Conservation (phyloP, 2,797 vertebrate genomes). For the Bradypodion ventrale region DNA sequence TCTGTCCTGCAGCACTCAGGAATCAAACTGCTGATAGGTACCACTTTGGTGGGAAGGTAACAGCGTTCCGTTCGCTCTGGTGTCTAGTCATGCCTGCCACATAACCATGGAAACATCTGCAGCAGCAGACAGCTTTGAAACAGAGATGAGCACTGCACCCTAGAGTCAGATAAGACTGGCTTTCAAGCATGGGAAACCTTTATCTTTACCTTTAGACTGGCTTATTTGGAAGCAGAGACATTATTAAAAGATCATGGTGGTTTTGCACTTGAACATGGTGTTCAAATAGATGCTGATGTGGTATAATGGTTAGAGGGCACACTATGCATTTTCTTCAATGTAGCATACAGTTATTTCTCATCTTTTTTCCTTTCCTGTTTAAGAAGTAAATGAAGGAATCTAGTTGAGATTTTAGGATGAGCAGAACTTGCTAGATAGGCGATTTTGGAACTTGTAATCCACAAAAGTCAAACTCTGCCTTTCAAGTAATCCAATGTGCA, state of each 20-base stretch:
- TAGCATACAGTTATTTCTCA: too few species aligned
- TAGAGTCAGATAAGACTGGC: too few species aligned
- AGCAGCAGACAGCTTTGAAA: too few species aligned
- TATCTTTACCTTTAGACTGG: too few species aligned
- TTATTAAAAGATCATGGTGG: slow-evolving; percentile 11
- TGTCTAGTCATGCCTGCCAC: too few species aligned
- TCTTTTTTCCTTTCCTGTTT: background rate
- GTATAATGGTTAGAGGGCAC: background rate
- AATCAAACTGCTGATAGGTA: too few species aligned
- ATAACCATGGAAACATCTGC: too few species aligned
- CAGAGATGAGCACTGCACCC: too few species aligned
- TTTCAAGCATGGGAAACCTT: too few species aligned
- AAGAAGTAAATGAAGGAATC: background rate
- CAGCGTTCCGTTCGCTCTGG: too few species aligned
- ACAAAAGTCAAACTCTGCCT: background rate
- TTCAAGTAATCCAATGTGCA: background rate
- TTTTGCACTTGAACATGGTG: background rate
- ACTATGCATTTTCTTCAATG: background rate
- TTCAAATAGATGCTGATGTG: background rate
- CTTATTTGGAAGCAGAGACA: background rate
- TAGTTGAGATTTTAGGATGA: background rate
- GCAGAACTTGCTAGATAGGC: background rate
- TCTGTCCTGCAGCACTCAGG: too few species aligned
- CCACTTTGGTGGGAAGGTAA: too few species aligned
- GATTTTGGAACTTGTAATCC: background rate